Evolutionary conservation across 2,888 invertebrate genomes (phyloP), one percentile per base, ranked within the genome.

Genomic region (Drosophila acutilabella): DNA sequence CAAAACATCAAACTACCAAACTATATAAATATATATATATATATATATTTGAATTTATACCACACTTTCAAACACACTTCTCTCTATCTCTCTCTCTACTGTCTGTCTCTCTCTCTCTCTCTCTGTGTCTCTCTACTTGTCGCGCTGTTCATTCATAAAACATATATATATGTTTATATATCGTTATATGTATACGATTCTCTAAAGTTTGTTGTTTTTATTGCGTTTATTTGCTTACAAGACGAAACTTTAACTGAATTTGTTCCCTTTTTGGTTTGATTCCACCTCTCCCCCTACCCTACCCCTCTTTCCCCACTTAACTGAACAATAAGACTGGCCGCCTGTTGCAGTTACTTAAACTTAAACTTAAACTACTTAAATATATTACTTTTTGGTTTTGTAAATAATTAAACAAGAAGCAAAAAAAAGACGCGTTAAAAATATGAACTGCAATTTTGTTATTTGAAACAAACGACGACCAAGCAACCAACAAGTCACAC

Each of bases 311-410:
- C 8, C 30, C 6, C 30, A 30, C 8, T 26, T 11, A 41, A 42
- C 57, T 36, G 23, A 16, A 51, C 40, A 41, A 2, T 41, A 33
- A 33, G 73, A 73, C 69, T 74, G 74, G 69, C 74, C 74, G 70
- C 74, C 75, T 74, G 73, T 74, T 74, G 70, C 73, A 69, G 75
- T 26, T 50, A 57, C 26, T 42, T 48, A 26, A 23, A 42, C 13
- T 11, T 11, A 36, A 36, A 36, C 10, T 11, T 13, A 4, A 64
- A 23, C 48, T 56, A 59, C 33, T 57, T 26, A 45, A 18, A 62
- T 23, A 20, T 90, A 90, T 91, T 90, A 91, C 82, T 89, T 90
- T 90, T 90, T 90, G 88, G 81, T 91, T 90, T 90, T 85, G 86
- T 88, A 86, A 75, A 81, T 85, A 86, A 60, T 26, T 56, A 64